phyloP scores from a whole-genome alignment of 2,113 vertebrate species.

The Tupaia chinensis region DNA sequence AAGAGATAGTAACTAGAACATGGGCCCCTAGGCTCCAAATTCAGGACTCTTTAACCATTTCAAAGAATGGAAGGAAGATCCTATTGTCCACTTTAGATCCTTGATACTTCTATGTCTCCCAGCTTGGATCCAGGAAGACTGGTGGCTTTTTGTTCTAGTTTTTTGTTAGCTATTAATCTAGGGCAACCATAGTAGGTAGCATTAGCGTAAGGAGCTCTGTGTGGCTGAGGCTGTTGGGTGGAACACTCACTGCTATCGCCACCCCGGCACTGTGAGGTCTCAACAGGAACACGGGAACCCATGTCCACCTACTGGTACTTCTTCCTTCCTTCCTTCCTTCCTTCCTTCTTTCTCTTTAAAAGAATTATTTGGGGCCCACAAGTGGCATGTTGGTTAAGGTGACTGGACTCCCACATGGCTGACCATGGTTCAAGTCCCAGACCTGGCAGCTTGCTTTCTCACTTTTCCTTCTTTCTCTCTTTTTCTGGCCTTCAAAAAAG shows the following conservation, averaged over 20 bases:
- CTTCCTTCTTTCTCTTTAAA: too few species aligned
- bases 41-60: background rate
- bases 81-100: background rate
- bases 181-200: background rate
- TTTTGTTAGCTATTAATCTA: conserved; percentile 13
- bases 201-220: background rate
- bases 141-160: background rate
- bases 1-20: background rate
- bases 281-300: background rate
- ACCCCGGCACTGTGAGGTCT: background rate
- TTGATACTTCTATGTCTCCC: conserved; percentile 1
- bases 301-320: background rate
- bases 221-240: background rate
- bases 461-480: too few species aligned
- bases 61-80: background rate
- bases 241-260: background rate
- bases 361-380: too few species aligned
- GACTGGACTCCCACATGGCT: too few species aligned
- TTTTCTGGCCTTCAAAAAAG: too few species aligned
- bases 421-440: too few species aligned
- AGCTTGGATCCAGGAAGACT: background rate
- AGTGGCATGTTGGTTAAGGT: too few species aligned
- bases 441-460: too few species aligned
- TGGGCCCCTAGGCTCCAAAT: background rate
- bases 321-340: background rate